Base-by-base conservation (phyloP, 2,888 invertebrate genomes). In the Schizaphis graminum region DNA sequence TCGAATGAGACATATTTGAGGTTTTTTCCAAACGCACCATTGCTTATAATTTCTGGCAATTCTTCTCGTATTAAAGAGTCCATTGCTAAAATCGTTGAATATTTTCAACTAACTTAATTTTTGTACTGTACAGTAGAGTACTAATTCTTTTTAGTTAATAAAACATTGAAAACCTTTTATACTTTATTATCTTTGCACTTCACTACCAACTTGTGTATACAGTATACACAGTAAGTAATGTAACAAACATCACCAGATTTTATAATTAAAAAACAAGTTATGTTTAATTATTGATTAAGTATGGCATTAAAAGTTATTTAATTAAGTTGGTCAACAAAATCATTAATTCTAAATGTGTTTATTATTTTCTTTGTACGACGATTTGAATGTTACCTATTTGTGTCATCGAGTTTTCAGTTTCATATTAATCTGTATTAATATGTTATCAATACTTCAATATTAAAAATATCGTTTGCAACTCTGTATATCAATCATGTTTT, bases 21-120 rank as follows among this genome's bases (percentile, higher is more conserved):
- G 16, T 89, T 61, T 47, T 67, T 53, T 4, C 91, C 94, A 24
- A 94, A 94, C 24, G 67, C 35, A 0, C 94, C 94, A 4, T n/a
- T 41, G 2, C 24, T 47, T 7, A 47, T 77, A n/a, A 94, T 88
- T 41, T 10, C 24, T 11, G 49, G 53, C 7, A 91, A 11, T 44
- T 94, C 49, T n/a, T 85, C 47, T 35, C 41, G 13, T 16, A 94
- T 21, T 26, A 90, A 21, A 1, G 16, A 41, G 0, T 85, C 49
- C 90, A 89, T 94, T 53, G 10, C 3, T 41, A 16, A n/a, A 67
- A 67, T 67, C 3, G n/a, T 67, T 67, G 11, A 67, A 16, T 16
- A 67, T 5, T 4, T 67, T 1, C 0, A n/a, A n/a, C n/a, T 67
- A 0, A n/a, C 16, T 67, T 67, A n/a, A 4, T 67, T n/a, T 2